Base-by-base conservation (phyloP, 2,797 vertebrate genomes). In the Sebastes iracundus region DNA sequence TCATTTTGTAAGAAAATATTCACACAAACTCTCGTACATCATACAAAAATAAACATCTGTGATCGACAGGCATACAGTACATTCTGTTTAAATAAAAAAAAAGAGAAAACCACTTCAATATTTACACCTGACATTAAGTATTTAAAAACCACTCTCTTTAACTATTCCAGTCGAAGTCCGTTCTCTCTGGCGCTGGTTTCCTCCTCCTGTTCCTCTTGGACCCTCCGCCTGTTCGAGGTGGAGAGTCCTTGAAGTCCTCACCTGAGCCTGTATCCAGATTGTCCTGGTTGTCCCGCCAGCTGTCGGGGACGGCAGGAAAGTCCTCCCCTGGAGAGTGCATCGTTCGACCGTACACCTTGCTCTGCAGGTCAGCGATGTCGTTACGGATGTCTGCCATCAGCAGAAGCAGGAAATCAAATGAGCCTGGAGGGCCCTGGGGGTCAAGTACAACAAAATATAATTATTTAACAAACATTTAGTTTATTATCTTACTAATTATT, bases 351-450 rank as follows among this genome's bases (percentile, higher is more conserved):
- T 97, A 98, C 69, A 99, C 97, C 89, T 96, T 96, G 72, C 94
- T 97, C 91, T 99, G 97, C 72, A 99, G 96, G 80, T 98, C 97
- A 0, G 96, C 93, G 1, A 99, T 99, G 91, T 99, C 98, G 0
- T 98, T 97, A 75, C 97, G 97, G 89, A 99, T 97, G 90, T 99
- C 98, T 2, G 98, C 98, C 97, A 99, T 97, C 91, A 99, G 95
- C 52, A 99, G 94, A 16, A 99, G 92, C 35, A 99, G 94, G 94
- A 99, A 99, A 82, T 99, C 98, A 27, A 99, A 99, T 62, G 98
- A 99, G 76, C 98, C 98, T 0, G 98, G 98, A 2, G 97, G 97
- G 14, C 98, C 98, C 98, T 99, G 84, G n/a, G 20, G 23, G 71
- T 72, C 3, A 22, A 81, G 42, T 1, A 56, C 6, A 59, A 75